Evolutionary conservation across 1,140 invertebrate species (phyloP).

Genomic region (Calliopsis andreniformis): DNA sequence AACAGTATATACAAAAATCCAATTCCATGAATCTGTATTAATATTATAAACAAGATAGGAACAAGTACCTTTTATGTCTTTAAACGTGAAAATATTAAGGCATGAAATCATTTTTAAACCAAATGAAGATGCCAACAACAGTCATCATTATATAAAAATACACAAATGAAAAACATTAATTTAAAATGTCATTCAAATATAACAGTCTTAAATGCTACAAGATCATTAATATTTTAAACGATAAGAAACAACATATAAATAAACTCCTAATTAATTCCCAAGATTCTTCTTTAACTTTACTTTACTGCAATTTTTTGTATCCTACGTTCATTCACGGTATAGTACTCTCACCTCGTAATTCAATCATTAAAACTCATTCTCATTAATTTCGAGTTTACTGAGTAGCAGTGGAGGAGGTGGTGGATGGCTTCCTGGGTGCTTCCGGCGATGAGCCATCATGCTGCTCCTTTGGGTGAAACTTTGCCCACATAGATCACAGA

Average conservation of each 20-base stretch:
- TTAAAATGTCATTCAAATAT: not conserved
- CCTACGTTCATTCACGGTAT: not conserved
- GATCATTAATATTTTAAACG: too few relatives aligned
- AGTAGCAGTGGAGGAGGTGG: slow-evolving; percentile 7
- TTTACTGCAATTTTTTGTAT: not conserved
- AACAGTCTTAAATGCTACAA: too few relatives aligned
- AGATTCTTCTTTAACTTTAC: not conserved
- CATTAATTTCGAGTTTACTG: not conserved
- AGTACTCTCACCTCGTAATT: not conserved
- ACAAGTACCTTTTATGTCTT: too few relatives aligned
- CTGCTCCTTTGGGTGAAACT: slow-evolving; percentile 81
- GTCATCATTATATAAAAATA: too few relatives aligned
- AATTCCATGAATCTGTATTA: too few relatives aligned
- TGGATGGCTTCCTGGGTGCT: slow-evolving; percentile 25
- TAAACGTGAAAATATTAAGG: too few relatives aligned
- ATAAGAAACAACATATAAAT: not conserved
- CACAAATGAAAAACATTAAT: not conserved
- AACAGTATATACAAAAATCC: too few relatives aligned
- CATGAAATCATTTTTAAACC: too few relatives aligned
- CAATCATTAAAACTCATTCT: not conserved
- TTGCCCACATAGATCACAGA: slow-evolving; percentile 84
- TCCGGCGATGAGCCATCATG: slow-evolving; percentile 55
- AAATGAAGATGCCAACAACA: too few relatives aligned
- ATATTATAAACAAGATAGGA: too few relatives aligned
- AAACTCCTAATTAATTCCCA: not conserved